These are phyloP conservation scores for Autographa pulchrina DNA, from an alignment of 2,888 invertebrate genomes.

Conservation along the genomic window DNA sequence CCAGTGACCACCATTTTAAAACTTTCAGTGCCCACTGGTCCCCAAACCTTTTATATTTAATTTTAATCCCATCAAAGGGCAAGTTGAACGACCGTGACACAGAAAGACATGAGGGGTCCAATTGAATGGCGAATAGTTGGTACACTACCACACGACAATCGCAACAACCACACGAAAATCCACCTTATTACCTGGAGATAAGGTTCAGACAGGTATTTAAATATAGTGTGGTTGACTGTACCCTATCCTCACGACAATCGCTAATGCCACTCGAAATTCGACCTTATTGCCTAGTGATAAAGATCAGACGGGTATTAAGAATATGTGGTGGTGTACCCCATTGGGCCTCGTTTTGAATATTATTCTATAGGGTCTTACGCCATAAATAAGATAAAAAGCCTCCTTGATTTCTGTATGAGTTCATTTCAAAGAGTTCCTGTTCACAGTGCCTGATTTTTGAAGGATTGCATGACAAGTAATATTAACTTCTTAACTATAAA, in stretches of 20 bases:
- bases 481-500: neutral
- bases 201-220: neutral
- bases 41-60: conserved; percentile 38
- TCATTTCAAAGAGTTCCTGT: neutral
- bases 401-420: neutral
- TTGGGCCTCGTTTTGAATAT: neutral
- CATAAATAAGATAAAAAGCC: neutral
- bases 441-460: neutral
- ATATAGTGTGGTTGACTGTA: neutral
- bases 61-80: conserved; percentile 68
- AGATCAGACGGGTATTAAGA: neutral
- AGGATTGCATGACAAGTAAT: neutral
- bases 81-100: conserved; percentile 79
- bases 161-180: neutral
- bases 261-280: neutral
- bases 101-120: conserved; percentile 52
- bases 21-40: conserved; percentile 29
- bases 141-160: neutral
- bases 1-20: neutral
- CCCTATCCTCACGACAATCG: neutral
- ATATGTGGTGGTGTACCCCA: neutral
- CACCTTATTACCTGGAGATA: neutral
- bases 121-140: conserved; percentile 55
- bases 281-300: neutral
- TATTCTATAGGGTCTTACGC: neutral